Evolutionary conservation across 1,140 invertebrate genomes (phyloP).

Genomic region (Drosophila neocordata): DNA sequence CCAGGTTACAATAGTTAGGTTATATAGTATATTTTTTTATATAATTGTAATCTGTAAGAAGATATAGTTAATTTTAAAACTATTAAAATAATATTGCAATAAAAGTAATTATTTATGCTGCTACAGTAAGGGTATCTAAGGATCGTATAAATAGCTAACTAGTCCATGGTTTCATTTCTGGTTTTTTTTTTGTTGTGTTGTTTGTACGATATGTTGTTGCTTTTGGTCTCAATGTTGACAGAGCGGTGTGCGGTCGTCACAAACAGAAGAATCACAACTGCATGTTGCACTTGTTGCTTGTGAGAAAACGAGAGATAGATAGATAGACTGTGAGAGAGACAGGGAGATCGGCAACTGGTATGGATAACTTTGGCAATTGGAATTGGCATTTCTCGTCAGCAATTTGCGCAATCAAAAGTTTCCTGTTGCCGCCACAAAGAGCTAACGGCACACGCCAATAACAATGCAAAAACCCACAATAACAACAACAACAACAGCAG

Average conservation of each 20-base stretch:
- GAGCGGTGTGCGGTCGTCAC: conserved; percentile 16
- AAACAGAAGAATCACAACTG: conserved; percentile 44
- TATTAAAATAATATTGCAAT: too few relatives aligned
- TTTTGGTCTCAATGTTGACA: conserved; percentile 35
- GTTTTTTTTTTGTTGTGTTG: not conserved
- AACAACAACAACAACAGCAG: conserved; percentile 26
- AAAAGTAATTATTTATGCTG: too few relatives aligned
- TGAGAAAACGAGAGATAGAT: not conserved
- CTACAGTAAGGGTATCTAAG: not conserved
- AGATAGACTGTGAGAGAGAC: not conserved
- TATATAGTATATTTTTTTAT: too few relatives aligned
- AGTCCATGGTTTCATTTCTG: conserved; percentile 1
- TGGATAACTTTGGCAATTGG: conserved; percentile 69
- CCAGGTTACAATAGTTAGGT: too few relatives aligned
- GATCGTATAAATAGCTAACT: not conserved
- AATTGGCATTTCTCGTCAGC: conserved; percentile 68
- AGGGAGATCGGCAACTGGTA: conserved; percentile 13
- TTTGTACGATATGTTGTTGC: conserved; percentile 2
- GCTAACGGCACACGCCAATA: conserved; percentile 65
- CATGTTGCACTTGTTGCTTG: conserved; percentile 46
- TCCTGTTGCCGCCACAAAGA: conserved; percentile 66
- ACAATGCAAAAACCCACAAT: conserved; percentile 19
- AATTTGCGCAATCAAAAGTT: conserved; percentile 76
- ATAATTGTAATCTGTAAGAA: not conserved
- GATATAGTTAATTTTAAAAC: not conserved